Conservation (phyloP, 2,888 invertebrate genomes). For the Uloborus plumipes region DNA sequence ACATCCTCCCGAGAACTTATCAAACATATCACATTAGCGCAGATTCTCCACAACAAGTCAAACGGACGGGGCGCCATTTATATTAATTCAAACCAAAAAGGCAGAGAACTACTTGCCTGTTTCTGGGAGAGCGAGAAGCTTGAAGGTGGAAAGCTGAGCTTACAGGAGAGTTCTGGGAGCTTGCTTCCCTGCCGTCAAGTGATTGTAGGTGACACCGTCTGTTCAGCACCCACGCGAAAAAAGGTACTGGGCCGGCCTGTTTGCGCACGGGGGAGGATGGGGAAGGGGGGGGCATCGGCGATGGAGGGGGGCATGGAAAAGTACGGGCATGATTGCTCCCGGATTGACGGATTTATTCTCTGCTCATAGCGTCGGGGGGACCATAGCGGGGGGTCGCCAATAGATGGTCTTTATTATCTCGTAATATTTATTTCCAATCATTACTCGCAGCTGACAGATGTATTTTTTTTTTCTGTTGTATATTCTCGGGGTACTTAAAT, state of each 20-base stretch:
- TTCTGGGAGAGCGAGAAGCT: not conserved
- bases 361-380: not conserved
- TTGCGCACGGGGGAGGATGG: conserved; percentile 28
- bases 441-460: no score
- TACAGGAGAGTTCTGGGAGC: not conserved
- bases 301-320: not conserved
- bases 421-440: no score
- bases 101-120: conserved; percentile 6
- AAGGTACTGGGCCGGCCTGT: conserved; percentile 6
- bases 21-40: no score
- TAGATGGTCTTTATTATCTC: no score
- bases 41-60: no score
- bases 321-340: conserved; percentile 3
- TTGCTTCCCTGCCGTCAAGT: not conserved
- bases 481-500: no score
- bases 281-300: not conserved
- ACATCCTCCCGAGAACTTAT: no score
- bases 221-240: conserved; percentile 6
- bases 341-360: conserved; percentile 20
- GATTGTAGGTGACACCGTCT: conserved; percentile 11
- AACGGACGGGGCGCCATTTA: not conserved
- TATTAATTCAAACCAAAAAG: conserved; percentile 1
- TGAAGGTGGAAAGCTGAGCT: not conserved
- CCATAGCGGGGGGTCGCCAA: no score
- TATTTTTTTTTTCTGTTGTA: no score